These are phyloP conservation scores for Nycticorax nycticorax DNA, from an alignment of 2,113 vertebrate species.

Conservation along the genomic window DNA sequence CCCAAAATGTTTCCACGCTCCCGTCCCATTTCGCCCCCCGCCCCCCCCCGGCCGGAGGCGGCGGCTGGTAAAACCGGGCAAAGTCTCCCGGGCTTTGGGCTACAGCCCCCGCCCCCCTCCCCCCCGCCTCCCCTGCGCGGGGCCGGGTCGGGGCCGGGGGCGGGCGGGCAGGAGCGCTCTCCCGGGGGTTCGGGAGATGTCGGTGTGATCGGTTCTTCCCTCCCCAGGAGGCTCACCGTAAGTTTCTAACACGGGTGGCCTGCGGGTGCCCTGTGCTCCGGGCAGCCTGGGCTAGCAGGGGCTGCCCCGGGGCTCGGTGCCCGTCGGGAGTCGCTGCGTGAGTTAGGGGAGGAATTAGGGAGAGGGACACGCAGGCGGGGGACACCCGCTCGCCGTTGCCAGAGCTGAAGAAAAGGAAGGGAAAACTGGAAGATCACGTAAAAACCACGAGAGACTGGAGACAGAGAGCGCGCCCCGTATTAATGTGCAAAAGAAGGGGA, in stretches of 20 bases:
- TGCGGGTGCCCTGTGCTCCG: too few species aligned
- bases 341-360: background rate
- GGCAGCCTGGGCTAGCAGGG: too few species aligned
- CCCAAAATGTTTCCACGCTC: background rate
- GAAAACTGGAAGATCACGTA: background rate
- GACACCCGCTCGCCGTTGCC: rapidly evolving
- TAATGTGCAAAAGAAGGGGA: background rate
- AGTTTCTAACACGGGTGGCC: background rate
- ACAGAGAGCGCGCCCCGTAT: rapidly evolving
- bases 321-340: background rate
- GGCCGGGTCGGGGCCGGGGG: background rate
- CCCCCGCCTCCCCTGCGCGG: too few species aligned
- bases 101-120: background rate
- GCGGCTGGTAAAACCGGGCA: background rate
- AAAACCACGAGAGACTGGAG: background rate
- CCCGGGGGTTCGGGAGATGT: background rate
- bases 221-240: background rate
- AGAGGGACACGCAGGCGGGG: background rate
- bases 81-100: too few species aligned
- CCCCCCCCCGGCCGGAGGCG: background rate
- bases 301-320: background rate
- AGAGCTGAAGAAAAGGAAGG: background rate
- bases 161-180: background rate
- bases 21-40: too few species aligned
- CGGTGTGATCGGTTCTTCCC: background rate